Percentiles rank a stretch among this genome's conserved stretches.
These are phyloP conservation scores for Hydractinia symbiolongicarpus DNA, from an alignment of 30 jellyfish, hydroid and myxozoan species.

Conservation along the genomic window DNA sequence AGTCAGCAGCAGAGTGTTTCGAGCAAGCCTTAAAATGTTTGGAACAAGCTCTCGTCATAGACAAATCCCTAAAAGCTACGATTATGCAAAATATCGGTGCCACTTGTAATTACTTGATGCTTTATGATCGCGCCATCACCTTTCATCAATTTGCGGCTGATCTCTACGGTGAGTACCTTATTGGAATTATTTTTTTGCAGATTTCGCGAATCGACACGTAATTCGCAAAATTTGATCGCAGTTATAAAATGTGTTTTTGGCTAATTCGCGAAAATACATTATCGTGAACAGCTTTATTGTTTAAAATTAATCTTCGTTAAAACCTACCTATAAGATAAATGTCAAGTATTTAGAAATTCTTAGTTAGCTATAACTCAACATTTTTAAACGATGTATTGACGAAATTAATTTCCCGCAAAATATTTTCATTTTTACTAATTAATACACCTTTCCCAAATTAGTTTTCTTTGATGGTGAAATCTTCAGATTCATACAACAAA, in stretches of 20 bases:
- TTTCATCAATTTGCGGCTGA: slow-evolving; percentile 58
- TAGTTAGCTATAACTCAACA: too few relatives aligned
- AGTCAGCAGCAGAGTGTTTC: slow-evolving; percentile 88
- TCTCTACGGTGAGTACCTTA: slow-evolving; percentile 48
- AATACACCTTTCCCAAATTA: too few relatives aligned
- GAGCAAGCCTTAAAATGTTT: slow-evolving; percentile 67
- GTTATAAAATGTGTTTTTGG: not conserved
- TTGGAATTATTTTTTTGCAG: not conserved
- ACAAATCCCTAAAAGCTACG: slow-evolving; percentile 52
- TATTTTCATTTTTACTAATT: too few relatives aligned
- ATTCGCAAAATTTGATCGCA: not conserved
- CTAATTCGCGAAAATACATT: not conserved
- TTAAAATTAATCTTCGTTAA: not conserved
- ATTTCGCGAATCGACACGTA: not conserved
- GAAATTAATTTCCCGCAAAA: too few relatives aligned
- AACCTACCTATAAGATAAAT: too few relatives aligned
- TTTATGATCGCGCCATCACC: slow-evolving; percentile 54
- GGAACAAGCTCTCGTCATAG: slow-evolving; percentile 24
- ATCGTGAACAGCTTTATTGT: not conserved
- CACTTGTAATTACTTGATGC: slow-evolving; percentile 35
- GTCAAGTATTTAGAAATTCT: too few relatives aligned
- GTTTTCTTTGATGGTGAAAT: too few relatives aligned
- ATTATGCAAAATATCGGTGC: slow-evolving; percentile 80
- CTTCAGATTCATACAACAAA: too few relatives aligned
- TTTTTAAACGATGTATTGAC: too few relatives aligned